phyloP scores from a whole-genome alignment of 2,113 vertebrate genomes.

The Trachemys scripta region DNA sequence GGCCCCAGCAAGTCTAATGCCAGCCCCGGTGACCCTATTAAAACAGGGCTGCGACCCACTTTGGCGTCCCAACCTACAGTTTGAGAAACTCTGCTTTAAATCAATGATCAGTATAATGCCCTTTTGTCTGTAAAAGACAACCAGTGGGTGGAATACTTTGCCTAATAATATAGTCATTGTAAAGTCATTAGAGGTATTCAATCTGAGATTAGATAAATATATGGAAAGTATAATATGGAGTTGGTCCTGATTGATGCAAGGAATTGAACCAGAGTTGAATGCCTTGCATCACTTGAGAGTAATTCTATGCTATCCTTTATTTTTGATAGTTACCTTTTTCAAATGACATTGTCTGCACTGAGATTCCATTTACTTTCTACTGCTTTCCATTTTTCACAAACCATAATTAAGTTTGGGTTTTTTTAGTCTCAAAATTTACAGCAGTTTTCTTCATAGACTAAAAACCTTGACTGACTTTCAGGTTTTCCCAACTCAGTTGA shows the following conservation, averaged over 20 bases:
- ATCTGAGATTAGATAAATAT: not conserved
- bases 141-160: not conserved
- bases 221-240: not conserved
- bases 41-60: too few relatives aligned
- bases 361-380: not conserved
- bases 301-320: not conserved
- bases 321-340: not conserved
- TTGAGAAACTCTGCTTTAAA: not conserved
- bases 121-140: not conserved
- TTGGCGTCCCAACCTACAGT: too few relatives aligned
- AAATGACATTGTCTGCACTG: not conserved
- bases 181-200: not conserved
- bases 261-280: not conserved
- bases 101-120: not conserved
- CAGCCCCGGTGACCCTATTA: too few relatives aligned
- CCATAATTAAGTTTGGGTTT: not conserved
- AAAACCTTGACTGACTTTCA: not conserved
- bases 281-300: not conserved
- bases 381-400: not conserved
- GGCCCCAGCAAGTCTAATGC: too few relatives aligned
- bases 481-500: not conserved
- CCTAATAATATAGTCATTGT: not conserved
- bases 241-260: not conserved
- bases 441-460: not conserved
- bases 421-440: not conserved